A percentile compares a stretch with the other conserved stretches of the same genome.
Evolutionary conservation across 2,888 invertebrate species (phyloP).

Genomic region (Trichogramma evanescens): DNA sequence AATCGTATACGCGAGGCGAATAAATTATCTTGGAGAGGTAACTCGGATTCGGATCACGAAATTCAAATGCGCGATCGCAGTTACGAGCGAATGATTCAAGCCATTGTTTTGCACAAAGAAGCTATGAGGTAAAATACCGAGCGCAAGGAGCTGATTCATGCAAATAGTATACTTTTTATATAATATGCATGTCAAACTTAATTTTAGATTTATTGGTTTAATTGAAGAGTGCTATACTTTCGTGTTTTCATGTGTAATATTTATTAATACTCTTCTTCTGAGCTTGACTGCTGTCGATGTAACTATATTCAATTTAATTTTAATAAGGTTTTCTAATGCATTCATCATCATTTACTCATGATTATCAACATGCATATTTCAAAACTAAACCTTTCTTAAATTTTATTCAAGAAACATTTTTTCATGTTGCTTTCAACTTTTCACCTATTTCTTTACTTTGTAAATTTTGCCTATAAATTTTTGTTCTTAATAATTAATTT

Average conservation of each 20-base stretch:
- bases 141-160: no score
- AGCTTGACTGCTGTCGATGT: conserved; percentile 10
- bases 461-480: neutral
- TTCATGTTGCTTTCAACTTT: no score
- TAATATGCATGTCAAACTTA: no score
- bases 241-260: neutral
- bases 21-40: neutral
- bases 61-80: neutral
- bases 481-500: neutral
- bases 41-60: no score
- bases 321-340: no score
- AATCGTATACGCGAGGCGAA: neutral
- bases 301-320: neutral
- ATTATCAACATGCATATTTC: no score
- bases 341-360: no score
- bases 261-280: neutral
- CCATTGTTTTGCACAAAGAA: conserved; percentile 1
- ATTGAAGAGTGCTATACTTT: conserved; percentile 1
- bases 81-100: neutral
- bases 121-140: conserved; percentile 5
- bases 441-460: neutral
- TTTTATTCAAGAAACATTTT: no score
- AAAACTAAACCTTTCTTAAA: no score
- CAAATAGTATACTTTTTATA: no score
- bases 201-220: neutral